These are phyloP conservation scores for Drosophila affinis DNA, from an alignment of 2,888 invertebrate species.

Conservation along the genomic window DNA sequence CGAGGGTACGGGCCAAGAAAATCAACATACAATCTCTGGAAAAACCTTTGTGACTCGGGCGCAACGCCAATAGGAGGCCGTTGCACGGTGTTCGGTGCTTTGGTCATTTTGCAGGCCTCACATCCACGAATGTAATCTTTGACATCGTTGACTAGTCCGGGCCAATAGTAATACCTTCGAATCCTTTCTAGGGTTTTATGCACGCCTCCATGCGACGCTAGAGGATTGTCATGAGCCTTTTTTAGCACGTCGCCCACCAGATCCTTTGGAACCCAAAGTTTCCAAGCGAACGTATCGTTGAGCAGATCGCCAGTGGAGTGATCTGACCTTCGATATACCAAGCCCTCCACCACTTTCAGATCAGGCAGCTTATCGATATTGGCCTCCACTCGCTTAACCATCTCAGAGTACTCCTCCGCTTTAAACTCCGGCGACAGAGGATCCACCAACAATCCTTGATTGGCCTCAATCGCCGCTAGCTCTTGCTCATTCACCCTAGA, in stretches of 20 bases:
- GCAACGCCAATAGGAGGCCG: background rate
- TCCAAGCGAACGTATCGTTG: background rate
- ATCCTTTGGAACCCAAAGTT: background rate
- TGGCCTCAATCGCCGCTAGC: too few relatives aligned
- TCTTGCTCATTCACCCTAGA: too few relatives aligned
- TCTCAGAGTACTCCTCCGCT: too few relatives aligned
- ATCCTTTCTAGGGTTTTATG: background rate
- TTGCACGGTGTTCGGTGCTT: background rate
- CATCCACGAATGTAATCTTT: background rate
- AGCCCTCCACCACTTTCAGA: too few relatives aligned
- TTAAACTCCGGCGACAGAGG: too few relatives aligned
- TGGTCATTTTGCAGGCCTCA: background rate
- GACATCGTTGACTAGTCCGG: background rate
- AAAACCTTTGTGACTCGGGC: background rate
- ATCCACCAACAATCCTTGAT: too few relatives aligned
- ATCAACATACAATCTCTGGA: background rate
- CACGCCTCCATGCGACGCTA: background rate
- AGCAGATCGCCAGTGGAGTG: background rate
- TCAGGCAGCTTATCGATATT: too few relatives aligned
- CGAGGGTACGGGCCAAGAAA: slow-evolving; percentile 4
- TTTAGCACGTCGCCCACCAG: background rate
- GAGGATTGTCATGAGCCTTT: background rate
- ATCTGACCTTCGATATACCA: background rate
- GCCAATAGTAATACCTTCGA: background rate
- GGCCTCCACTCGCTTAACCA: too few relatives aligned